These are phyloP conservation scores for Hemitrygon akajei DNA, from an alignment of 2,797 vertebrate species.

Conservation along the genomic window DNA sequence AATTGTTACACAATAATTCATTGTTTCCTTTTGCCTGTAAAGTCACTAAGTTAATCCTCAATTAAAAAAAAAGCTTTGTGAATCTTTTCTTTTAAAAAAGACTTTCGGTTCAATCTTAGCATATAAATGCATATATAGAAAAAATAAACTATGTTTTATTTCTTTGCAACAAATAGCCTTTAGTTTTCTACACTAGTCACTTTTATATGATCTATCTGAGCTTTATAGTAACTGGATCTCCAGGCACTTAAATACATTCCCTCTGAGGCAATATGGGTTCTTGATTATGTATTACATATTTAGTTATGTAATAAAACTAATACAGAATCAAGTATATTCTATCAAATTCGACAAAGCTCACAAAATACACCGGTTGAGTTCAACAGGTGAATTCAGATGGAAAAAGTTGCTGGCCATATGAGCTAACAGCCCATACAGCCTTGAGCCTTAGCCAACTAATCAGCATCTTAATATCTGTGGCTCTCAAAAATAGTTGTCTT, in stretches of 20 bases:
- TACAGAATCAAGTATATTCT: neutral
- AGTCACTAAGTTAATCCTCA: neutral
- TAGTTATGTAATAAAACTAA: neutral
- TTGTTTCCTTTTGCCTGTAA: neutral
- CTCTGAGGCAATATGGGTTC: neutral
- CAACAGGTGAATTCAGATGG: neutral
- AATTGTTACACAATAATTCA: neutral
- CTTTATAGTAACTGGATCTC: slow-evolving; percentile 12
- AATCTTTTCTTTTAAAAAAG: neutral
- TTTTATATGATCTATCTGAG: neutral
- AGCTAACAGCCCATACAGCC: neutral
- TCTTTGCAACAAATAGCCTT: neutral
- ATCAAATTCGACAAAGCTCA: neutral
- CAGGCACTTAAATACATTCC: neutral
- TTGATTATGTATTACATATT: neutral
- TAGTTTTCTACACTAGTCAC: slow-evolving; percentile 6
- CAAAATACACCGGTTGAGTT: too few species aligned
- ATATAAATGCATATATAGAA: neutral
- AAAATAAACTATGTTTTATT: slow-evolving; percentile 1
- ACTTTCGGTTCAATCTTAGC: neutral
- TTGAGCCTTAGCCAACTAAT: neutral
- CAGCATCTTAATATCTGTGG: neutral
- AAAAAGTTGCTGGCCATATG: too few species aligned
- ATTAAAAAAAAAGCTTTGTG: neutral
- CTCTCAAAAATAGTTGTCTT: neutral